Evolutionary conservation across 2,888 invertebrate genomes (phyloP).

Genomic region (Volucella zonaria): DNA sequence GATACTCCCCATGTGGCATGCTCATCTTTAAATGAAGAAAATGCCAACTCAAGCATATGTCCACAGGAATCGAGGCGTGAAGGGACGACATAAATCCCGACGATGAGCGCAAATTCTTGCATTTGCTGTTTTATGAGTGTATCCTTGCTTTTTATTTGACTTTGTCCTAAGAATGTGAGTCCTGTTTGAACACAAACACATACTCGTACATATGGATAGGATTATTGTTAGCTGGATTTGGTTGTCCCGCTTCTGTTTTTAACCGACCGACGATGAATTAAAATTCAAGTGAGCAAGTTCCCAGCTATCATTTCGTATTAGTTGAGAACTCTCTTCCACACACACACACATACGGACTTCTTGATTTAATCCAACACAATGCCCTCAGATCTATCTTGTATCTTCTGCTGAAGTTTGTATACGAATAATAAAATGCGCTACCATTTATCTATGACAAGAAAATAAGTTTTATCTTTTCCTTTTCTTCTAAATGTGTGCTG

Average conservation of each 20-base stretch:
- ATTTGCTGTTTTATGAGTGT: constrained; percentile 65
- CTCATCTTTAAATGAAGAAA: constrained; percentile 50
- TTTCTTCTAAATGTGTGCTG: too few relatives aligned
- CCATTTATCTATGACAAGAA: too few relatives aligned
- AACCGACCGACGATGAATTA: constrained; percentile 21
- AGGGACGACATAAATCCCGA: constrained; percentile 51
- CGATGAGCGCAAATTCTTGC: constrained; percentile 56
- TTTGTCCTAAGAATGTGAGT: constrained; percentile 36
- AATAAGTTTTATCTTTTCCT: too few relatives aligned
- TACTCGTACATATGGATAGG: constrained; percentile 3
- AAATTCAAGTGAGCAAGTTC: constrained; percentile 53
- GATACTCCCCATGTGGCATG: constrained; percentile 14
- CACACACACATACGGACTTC: neutral
- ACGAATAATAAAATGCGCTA: too few relatives aligned
- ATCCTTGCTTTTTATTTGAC: constrained; percentile 62
- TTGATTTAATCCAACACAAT: constrained; percentile 11
- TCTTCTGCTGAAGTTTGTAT: neutral
- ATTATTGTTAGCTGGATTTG: too few relatives aligned
- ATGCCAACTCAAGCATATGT: constrained; percentile 58
- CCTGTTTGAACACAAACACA: neutral
- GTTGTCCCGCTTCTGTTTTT: neutral
- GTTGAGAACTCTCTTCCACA: constrained; percentile 15
- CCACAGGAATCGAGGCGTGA: constrained; percentile 56
- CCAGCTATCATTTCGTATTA: constrained; percentile 40
- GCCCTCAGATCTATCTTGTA: constrained; percentile 14